Evolutionary conservation across 1,140 invertebrate genomes (phyloP).

Genomic region (Brachionus rubens): DNA sequence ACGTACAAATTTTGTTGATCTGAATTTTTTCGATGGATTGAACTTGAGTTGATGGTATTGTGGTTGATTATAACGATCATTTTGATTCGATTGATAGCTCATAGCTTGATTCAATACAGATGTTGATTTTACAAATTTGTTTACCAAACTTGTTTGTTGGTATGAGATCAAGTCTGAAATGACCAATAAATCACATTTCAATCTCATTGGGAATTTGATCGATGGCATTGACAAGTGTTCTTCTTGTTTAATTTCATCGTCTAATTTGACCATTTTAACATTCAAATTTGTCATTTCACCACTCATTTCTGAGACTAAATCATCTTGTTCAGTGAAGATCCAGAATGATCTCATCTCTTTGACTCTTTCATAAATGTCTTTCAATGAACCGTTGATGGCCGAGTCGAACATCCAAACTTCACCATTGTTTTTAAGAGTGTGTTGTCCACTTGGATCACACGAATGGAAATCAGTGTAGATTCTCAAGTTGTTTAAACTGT

Average conservation of each 20-base stretch:
- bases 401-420: constrained; percentile 41
- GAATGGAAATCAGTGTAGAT: constrained; percentile 35
- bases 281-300: constrained; percentile 26
- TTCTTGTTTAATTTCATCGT: background rate
- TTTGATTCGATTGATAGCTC: background rate
- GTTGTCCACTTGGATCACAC: constrained; percentile 16
- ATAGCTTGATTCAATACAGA: constrained; percentile 28
- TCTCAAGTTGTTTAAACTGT: constrained; percentile 42
- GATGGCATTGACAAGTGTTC: background rate
- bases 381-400: constrained; percentile 25
- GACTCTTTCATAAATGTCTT: constrained; percentile 1
- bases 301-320: background rate
- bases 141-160: background rate
- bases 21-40: constrained; percentile 44
- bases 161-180: constrained; percentile 9
- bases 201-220: constrained; percentile 26
- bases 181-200: constrained; percentile 34
- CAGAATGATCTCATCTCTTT: constrained; percentile 31
- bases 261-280: background rate
- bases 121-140: background rate
- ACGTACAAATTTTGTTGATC: constrained; percentile 17
- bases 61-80: background rate
- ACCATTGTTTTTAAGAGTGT: constrained; percentile 32
- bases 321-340: constrained; percentile 38
- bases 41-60: constrained; percentile 37